phyloP scores from a whole-genome alignment of 2,888 invertebrate genomes.

The Drosophila ezoana region DNA sequence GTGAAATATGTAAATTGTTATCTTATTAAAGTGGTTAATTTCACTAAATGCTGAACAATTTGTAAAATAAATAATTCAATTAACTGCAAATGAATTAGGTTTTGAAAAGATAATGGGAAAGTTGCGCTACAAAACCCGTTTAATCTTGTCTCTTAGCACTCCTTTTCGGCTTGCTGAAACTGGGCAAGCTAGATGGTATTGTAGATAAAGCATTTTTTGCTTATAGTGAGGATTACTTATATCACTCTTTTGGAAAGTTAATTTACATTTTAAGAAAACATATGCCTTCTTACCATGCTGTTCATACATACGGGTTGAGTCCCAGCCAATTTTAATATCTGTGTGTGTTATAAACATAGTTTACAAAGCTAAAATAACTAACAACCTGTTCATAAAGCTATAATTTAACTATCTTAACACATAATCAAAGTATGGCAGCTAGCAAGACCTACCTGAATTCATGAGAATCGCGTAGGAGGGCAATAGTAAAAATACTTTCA shows the following conservation, averaged over 20 bases:
- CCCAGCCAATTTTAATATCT: not conserved
- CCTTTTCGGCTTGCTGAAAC: slow-evolving; percentile 22
- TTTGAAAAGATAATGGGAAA: slow-evolving; percentile 37
- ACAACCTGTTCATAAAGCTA: too few species aligned
- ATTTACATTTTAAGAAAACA: slow-evolving; percentile 34
- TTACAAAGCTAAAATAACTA: too few species aligned
- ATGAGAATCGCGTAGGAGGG: too few species aligned
- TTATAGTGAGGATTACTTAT: slow-evolving; percentile 36
- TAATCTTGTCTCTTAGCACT: slow-evolving; percentile 1
- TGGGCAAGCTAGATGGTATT: slow-evolving; percentile 25
- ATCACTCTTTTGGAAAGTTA: slow-evolving; percentile 30
- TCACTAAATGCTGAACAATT: slow-evolving; percentile 24
- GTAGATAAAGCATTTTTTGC: slow-evolving; percentile 10
- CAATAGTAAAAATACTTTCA: too few species aligned
- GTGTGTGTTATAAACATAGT: not conserved
- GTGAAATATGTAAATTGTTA: slow-evolving; percentile 9
- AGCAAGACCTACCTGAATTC: too few species aligned
- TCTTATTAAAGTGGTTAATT: slow-evolving; percentile 13
- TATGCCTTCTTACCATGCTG: not conserved
- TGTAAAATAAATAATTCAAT: slow-evolving; percentile 40
- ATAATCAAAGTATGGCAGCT: too few species aligned
- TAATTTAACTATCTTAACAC: too few species aligned
- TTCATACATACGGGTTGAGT: slow-evolving; percentile 1
- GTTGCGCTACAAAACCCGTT: slow-evolving; percentile 40
- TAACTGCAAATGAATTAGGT: slow-evolving; percentile 35